These are phyloP conservation scores for Polydrusus tereticollis DNA, from an alignment of 2,888 invertebrate species.

Conservation along the genomic window DNA sequence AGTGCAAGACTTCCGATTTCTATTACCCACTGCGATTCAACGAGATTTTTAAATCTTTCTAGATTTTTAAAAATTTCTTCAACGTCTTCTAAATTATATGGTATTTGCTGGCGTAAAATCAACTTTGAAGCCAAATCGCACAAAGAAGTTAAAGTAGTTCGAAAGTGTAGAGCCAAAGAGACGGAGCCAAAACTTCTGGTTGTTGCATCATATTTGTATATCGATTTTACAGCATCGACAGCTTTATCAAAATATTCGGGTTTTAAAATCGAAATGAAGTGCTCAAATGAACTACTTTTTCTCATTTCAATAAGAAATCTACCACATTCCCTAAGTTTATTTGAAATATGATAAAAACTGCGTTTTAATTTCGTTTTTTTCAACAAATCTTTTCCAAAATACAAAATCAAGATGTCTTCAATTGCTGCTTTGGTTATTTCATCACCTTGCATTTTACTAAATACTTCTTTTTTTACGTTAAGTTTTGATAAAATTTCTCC, in stretches of 20 bases:
- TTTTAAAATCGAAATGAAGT: neutral
- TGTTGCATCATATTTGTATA: constrained; percentile 29
- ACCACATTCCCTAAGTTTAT: too few relatives aligned
- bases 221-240: constrained; percentile 7
- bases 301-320: constrained; percentile 11
- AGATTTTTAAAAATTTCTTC: constrained; percentile 29
- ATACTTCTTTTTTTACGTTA: too few relatives aligned
- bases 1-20: constrained; percentile 7
- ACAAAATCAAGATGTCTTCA: too few relatives aligned
- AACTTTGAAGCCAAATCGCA: constrained; percentile 44
- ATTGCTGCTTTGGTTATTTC: too few relatives aligned
- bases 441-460: too few relatives aligned
- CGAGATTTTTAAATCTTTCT: constrained; percentile 23
- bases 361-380: too few relatives aligned
- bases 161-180: constrained; percentile 41
- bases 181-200: constrained; percentile 48
- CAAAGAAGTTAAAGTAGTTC: constrained; percentile 46
- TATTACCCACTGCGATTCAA: constrained; percentile 4
- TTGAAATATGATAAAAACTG: too few relatives aligned
- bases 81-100: neutral
- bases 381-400: too few relatives aligned
- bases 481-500: too few relatives aligned
- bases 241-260: constrained; percentile 6
- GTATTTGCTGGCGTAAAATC: constrained; percentile 45
- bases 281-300: neutral